Evolutionary conservation across 2,113 vertebrate species (phyloP).

Genomic region (Nyctibius bracteatus): DNA sequence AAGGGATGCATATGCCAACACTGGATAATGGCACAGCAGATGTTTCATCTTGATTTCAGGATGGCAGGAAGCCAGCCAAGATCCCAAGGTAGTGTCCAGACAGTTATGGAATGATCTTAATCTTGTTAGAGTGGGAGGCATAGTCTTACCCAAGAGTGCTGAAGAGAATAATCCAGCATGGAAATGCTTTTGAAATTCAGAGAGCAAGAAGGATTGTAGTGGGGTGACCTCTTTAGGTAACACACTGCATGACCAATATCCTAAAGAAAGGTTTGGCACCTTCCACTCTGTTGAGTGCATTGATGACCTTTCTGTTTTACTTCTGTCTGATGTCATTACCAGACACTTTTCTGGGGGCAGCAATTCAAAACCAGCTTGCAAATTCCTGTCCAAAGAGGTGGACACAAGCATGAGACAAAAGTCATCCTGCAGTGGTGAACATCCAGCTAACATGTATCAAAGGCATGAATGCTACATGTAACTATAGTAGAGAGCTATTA

Average conservation of each 20-base stretch:
- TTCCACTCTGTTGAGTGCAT: neutral
- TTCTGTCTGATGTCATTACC: neutral
- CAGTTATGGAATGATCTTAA: constrained; percentile 21
- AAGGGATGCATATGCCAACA: neutral
- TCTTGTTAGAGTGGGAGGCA: neutral
- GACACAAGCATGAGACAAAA: neutral
- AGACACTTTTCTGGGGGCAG: neutral
- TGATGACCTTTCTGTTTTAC: neutral
- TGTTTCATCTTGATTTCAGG: constrained; percentile 1
- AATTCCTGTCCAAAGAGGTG: neutral
- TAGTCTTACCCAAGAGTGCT: neutral
- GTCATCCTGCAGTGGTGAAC: neutral
- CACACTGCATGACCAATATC: neutral
- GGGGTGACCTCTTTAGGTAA: neutral
- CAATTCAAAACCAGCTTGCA: neutral
- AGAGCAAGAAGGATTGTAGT: neutral
- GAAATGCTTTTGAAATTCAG: neutral
- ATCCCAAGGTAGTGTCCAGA: constrained; percentile 15
- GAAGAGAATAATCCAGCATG: neutral
- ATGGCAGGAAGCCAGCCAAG: neutral
- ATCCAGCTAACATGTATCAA: neutral
- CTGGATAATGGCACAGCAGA: neutral
- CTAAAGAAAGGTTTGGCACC: neutral
- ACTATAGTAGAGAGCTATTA: neutral
- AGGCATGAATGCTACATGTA: neutral